These are phyloP conservation scores for Tokudaia tokunoshimensis DNA, from an alignment of 2,797 vertebrate genomes.

Conservation along the genomic window DNA sequence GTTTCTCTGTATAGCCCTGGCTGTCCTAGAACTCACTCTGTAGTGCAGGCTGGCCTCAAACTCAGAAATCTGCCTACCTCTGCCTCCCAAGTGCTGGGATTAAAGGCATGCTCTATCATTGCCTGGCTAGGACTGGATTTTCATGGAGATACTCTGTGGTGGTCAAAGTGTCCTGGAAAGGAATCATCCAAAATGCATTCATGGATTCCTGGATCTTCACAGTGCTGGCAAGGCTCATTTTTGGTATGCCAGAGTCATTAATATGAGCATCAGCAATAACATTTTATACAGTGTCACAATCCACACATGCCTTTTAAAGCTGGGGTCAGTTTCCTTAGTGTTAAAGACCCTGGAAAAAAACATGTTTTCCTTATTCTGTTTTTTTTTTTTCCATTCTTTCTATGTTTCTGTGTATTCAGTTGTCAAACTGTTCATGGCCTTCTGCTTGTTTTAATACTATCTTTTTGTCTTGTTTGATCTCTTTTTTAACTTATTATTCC, in stretches of 20 bases:
- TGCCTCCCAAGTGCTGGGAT: too few relatives aligned
- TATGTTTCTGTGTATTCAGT: neutral
- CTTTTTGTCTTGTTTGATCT: neutral
- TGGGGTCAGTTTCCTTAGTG: neutral
- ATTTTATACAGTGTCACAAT: neutral
- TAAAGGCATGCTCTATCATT: too few relatives aligned
- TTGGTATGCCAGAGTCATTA: neutral
- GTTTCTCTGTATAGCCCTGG: too few relatives aligned
- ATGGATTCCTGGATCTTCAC: neutral
- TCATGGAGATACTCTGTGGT: neutral
- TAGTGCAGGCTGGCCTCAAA: too few relatives aligned
- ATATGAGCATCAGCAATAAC: neutral
- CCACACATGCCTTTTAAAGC: neutral
- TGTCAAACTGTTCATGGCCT: neutral
- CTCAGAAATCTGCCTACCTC: too few relatives aligned
- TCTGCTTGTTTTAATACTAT: neutral
- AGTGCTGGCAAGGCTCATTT: neutral
- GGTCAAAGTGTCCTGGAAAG: neutral
- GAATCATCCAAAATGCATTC: conserved; percentile 6
- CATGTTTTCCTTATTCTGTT: neutral
- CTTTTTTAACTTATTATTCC: conserved; percentile 25
- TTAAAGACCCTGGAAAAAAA: conserved; percentile 3
- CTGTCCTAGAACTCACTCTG: too few relatives aligned
- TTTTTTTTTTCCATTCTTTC: neutral
- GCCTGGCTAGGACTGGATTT: conserved; percentile 16